Conservation (phyloP, 2,888 invertebrate species). For the Erynnis tages region DNA sequence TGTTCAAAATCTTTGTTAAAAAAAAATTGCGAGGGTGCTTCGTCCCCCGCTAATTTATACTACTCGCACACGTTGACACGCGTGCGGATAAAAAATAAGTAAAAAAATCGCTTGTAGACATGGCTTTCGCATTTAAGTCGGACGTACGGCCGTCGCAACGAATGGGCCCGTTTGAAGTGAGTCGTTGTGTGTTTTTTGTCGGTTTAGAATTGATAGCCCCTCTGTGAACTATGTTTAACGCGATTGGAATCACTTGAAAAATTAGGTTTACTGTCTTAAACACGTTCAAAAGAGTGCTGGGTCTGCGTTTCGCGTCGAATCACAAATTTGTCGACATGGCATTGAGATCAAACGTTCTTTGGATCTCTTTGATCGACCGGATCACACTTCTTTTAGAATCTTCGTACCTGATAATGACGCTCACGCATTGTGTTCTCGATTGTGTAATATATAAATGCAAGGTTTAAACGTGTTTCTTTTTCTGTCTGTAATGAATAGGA, state of each 20-base stretch:
- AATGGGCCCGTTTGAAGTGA: slow-evolving; percentile 51
- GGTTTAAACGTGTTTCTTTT: too few species aligned
- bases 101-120: slow-evolving; percentile 67
- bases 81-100: slow-evolving; percentile 67
- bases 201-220: slow-evolving; percentile 57
- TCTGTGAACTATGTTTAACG: slow-evolving; percentile 29
- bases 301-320: slow-evolving; percentile 33
- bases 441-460: too few species aligned
- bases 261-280: slow-evolving; percentile 57
- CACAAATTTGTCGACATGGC: slow-evolving; percentile 33
- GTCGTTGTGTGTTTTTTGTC: slow-evolving; percentile 52
- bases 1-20: slow-evolving; percentile 75
- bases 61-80: slow-evolving; percentile 78
- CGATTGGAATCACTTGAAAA: slow-evolving; percentile 37
- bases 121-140: slow-evolving; percentile 68
- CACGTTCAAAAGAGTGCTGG: slow-evolving; percentile 36
- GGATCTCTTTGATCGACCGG: slow-evolving; percentile 23
- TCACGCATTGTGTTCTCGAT: neutral
- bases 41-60: slow-evolving; percentile 78
- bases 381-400: slow-evolving; percentile 14
- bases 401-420: slow-evolving; percentile 9
- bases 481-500: too few species aligned
- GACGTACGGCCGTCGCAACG: slow-evolving; percentile 47
- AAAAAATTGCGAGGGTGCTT: slow-evolving; percentile 72
- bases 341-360: slow-evolving; percentile 33